Base-by-base conservation (phyloP, 2,113 vertebrate genomes). In the Zosterops pallidus region DNA sequence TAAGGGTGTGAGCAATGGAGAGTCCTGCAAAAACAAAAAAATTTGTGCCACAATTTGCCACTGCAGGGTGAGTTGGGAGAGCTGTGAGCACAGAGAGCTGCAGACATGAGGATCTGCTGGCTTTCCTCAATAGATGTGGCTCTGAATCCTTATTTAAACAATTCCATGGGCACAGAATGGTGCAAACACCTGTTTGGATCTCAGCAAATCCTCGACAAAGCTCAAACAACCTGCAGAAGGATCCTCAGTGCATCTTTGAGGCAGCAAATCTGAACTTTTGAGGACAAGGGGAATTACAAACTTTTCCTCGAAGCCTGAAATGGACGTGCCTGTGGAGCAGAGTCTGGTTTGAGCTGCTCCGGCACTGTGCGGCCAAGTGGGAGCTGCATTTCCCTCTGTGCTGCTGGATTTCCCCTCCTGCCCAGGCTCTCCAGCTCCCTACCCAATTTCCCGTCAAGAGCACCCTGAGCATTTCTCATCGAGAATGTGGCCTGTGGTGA, bases 361-460 rank as follows among this genome's bases (percentile, higher is more conserved):
- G 56, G 44, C 11, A 1, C 7, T 20, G 26, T 2, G 23, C 29
- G 81, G 12, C 28, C 69, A 24, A 24, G 4, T 60, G 47, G 1
- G 25, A 81, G 72, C 64, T 13, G 11, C 1, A 0, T 49, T 91
- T 69, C 77, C 82, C 84, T 67, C 33, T 2, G 0, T 1, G 44
- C 41, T 76, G 81, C 80, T 90, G 92, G 89, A 3, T 86, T 97
- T 94, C 96, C 96, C 96, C 96, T 92, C 79, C 64, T 1, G 23
- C 79, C 5, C 37, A 33, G 85, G 70, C 82, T 76, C 90, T 79
- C 71, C 31, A 16, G 12, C 92, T 92, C 92, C 53, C 19, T 60
- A 89, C 86, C 91, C 95, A 2, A 71, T 96, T 97, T 97, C 96
- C 96, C 94, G 80, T 90, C 95, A 96, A 96, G 63, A 72, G 60